Base-by-base conservation (phyloP, 2,888 invertebrate genomes). In the Cheilosia soror region DNA sequence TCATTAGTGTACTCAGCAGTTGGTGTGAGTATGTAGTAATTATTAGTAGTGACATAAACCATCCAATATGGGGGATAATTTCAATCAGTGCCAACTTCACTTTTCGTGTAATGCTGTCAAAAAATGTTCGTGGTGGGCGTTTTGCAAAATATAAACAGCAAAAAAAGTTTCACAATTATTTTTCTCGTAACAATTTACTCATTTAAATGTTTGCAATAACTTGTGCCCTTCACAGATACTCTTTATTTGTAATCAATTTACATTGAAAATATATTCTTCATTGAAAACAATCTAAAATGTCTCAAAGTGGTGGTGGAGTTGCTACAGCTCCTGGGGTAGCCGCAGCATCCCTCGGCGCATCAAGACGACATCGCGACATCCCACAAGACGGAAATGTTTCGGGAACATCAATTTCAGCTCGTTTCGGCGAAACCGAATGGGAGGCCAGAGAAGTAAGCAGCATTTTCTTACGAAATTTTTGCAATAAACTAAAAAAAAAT, bases 401-500 rank as follows among this genome's bases (percentile, higher is more conserved):
- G 15, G 88, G 88, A 29, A 88, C 88, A 68, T 88, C 83, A n/a
- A 88, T 88, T 49, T 89, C 90, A 2, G 88, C 89, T 4, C 88
- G 90, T 53, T 92, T 90, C 82, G 91, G 90, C 0, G 92, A 92
- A 83, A 92, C 92, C 0, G 92, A 92, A 88, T 92, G 92, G 92
- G 92, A 92, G 88, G 92, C 92, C 0, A 88, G 92, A 40, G 92
- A 92, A 88, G 92, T 92, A 84, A 63, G 0, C 37, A 5, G 2
- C 31, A 31, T 47, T 65, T 15, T 15, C 15, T 7, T 2, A 42
- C 4, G 11, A 51, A 51, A 5, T 37, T 0, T 5, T 37, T 66
- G 13, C 4, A 15, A 11, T 4, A 47, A 53, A 55, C 37, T 2
- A 13, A 33, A 44, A 44, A 42, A 37, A 58, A 29, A n/a, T 62